These are phyloP conservation scores for Sylvicola cinctus DNA, from an alignment of 2,888 invertebrate genomes.

Conservation along the genomic window DNA sequence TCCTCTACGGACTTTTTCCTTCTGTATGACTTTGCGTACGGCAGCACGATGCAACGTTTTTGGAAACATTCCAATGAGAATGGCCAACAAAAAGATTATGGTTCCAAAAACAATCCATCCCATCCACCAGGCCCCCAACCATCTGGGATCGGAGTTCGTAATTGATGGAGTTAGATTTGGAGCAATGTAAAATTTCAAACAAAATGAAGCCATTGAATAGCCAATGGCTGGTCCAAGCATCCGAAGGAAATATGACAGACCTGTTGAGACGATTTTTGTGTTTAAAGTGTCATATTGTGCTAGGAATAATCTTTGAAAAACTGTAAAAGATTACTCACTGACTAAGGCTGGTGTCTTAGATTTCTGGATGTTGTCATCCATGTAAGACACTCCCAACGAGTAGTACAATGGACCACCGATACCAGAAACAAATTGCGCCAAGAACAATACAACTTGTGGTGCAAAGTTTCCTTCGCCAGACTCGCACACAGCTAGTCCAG, in stretches of 20 bases:
- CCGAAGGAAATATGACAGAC: constrained; percentile 42
- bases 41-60: constrained; percentile 44
- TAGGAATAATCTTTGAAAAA: background rate
- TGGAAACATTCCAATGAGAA: constrained; percentile 32
- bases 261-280: constrained; percentile 18
- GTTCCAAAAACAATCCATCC: constrained; percentile 45
- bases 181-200: constrained; percentile 41
- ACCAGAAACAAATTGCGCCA: constrained; percentile 48
- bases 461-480: constrained; percentile 34
- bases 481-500: constrained; percentile 23
- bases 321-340: constrained; percentile 28
- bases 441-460: constrained; percentile 38
- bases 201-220: constrained; percentile 40
- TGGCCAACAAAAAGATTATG: constrained; percentile 34
- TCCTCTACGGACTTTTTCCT: constrained; percentile 14
- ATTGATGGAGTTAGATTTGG: constrained; percentile 42
- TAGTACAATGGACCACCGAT: constrained; percentile 48
- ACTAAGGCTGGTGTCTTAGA: constrained; percentile 49
- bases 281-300: background rate
- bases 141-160: constrained; percentile 44
- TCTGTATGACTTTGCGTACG: constrained; percentile 28
- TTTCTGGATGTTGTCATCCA: constrained; percentile 57
- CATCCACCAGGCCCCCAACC: constrained; percentile 72
- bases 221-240: constrained; percentile 50
- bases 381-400: constrained; percentile 47